Percentiles rank a stretch among this genome's conserved stretches.
These are phyloP conservation scores for Rhodinocichla rosea DNA, from an alignment of 2,113 vertebrate species.

Conservation along the genomic window DNA sequence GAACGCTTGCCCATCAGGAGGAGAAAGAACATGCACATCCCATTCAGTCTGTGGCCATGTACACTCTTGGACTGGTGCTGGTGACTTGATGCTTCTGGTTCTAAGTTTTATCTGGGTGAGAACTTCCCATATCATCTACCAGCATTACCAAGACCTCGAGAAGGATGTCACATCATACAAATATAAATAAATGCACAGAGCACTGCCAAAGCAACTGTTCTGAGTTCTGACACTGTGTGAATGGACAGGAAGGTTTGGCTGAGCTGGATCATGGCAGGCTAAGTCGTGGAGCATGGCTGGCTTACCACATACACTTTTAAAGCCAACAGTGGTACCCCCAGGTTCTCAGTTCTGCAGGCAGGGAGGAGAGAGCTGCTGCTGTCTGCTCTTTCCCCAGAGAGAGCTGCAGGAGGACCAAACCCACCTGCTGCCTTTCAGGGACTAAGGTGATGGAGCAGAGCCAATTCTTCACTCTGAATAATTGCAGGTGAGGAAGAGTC, in stretches of 20 bases:
- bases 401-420: background rate
- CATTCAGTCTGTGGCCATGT: accelerated
- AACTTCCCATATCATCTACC: background rate
- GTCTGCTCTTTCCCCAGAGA: background rate
- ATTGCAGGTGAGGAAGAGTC: background rate
- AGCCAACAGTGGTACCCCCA: background rate
- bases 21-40: background rate
- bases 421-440: background rate
- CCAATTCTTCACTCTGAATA: background rate
- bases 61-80: background rate
- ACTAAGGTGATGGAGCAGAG: background rate
- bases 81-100: background rate
- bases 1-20: background rate
- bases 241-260: background rate
- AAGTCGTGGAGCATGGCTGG: accelerated
- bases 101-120: background rate
- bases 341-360: accelerated
- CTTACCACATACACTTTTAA: background rate
- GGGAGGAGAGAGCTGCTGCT: background rate
- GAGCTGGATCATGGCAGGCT: too few species aligned
- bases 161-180: background rate
- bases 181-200: background rate
- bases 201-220: background rate
- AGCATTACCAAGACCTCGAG: background rate
- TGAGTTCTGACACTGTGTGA: background rate